phyloP scores from a whole-genome alignment of 2,113 vertebrate species.

The Madoqua kirkii region DNA sequence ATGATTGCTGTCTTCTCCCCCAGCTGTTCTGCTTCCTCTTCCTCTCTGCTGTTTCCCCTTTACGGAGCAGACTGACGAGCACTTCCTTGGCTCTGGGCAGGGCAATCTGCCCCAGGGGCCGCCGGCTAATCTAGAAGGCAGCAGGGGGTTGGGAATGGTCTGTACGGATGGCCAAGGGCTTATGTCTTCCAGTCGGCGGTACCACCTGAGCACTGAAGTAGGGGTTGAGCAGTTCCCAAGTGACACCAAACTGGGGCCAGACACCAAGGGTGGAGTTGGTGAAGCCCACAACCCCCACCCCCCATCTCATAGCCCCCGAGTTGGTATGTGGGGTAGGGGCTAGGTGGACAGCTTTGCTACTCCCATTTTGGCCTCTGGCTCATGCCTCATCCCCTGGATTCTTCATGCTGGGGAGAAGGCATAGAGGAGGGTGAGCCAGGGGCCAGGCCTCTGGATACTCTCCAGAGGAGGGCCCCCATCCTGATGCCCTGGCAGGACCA shows the following conservation, averaged over 20 bases:
- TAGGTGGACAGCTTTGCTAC: fast-evolving
- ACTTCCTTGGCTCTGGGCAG: not conserved
- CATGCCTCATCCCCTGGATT: not conserved
- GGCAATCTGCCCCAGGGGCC: not conserved
- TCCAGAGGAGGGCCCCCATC: not conserved
- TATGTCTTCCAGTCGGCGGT: not conserved
- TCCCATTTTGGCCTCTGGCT: not conserved
- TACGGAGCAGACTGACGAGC: not conserved
- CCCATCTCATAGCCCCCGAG: no score
- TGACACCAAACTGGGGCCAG: not conserved
- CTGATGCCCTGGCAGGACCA: not conserved
- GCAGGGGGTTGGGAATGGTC: not conserved
- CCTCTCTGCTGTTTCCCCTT: slow-evolving; percentile 43
- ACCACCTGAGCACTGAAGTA: not conserved
- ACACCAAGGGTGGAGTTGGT: not conserved
- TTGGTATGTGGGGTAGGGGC: not conserved
- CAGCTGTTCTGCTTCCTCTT: slow-evolving; percentile 45
- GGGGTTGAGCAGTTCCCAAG: not conserved
- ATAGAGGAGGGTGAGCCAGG: not conserved
- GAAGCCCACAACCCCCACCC: not conserved
- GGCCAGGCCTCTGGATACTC: not conserved
- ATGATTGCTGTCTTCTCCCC: no score
- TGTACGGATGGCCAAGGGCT: not conserved
- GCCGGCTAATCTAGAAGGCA: not conserved
- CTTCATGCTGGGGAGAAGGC: not conserved